Conservation (phyloP, 2,888 invertebrate genomes). For the Bombylius major region DNA sequence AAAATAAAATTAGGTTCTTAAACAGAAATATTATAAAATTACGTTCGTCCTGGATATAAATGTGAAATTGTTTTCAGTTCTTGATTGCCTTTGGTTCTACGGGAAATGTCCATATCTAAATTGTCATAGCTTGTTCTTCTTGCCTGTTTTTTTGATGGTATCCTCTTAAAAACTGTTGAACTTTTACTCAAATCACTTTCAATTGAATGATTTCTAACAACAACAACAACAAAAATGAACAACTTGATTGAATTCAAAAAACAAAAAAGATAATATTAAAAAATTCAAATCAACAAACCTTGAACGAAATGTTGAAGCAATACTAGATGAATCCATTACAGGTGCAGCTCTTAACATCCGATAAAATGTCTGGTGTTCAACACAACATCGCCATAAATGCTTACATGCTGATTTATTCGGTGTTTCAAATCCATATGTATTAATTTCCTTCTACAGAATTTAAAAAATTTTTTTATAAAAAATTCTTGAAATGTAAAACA, state of each 20-base stretch:
- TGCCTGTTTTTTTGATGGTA: slow-evolving; percentile 63
- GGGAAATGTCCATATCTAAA: slow-evolving; percentile 24
- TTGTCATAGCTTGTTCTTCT: slow-evolving; percentile 52
- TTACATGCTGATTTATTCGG: slow-evolving; percentile 85
- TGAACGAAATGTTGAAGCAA: slow-evolving; percentile 61
- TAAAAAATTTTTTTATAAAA: slow-evolving; percentile 8
- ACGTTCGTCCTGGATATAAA: slow-evolving; percentile 36
- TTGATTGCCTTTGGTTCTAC: slow-evolving; percentile 16
- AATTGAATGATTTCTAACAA: slow-evolving; percentile 5
- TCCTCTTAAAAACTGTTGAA: slow-evolving; percentile 63
- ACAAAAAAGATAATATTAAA: background rate
- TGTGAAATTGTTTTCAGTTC: slow-evolving; percentile 44
- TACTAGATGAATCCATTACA: slow-evolving; percentile 38
- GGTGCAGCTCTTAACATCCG: slow-evolving; percentile 71
- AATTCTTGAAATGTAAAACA: background rate
- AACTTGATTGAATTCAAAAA: slow-evolving; percentile 2
- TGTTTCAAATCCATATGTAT: slow-evolving; percentile 93
- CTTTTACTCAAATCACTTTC: slow-evolving; percentile 35
- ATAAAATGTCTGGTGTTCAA: slow-evolving; percentile 92
- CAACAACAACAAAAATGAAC: background rate
- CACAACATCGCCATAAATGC: slow-evolving; percentile 91
- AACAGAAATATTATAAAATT: slow-evolving; percentile 21
- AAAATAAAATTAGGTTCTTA: background rate
- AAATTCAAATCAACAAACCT: too few species aligned
- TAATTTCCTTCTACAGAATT: slow-evolving; percentile 67